These are phyloP conservation scores for Bombus terrestris DNA, from an alignment of 1,140 invertebrate species.

Conservation along the genomic window DNA sequence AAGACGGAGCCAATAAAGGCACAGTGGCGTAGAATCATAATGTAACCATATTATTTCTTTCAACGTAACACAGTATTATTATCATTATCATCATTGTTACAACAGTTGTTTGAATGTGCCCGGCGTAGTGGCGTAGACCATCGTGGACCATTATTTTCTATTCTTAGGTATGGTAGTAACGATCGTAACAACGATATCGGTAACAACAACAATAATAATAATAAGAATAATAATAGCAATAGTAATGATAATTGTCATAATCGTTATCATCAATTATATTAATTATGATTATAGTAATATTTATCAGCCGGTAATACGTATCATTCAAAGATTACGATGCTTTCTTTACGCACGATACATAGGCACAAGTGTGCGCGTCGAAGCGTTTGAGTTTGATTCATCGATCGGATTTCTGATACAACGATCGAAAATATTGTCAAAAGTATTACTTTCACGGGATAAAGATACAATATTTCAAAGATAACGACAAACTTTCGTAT, in stretches of 20 bases:
- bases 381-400: conserved; percentile 45
- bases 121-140: too few species aligned
- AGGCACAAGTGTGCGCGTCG: conserved; percentile 41
- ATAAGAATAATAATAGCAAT: conserved; percentile 1
- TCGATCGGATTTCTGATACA: conserved; percentile 30
- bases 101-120: not conserved
- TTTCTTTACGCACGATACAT: conserved; percentile 37
- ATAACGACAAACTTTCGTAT: conserved; percentile 53
- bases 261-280: conserved; percentile 4
- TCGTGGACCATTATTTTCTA: not conserved
- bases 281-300: conserved; percentile 14
- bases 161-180: not conserved
- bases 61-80: conserved; percentile 60
- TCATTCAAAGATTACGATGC: conserved; percentile 36
- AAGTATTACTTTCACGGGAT: conserved; percentile 57
- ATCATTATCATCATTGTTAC: conserved; percentile 50
- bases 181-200: not conserved
- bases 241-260: conserved; percentile 1
- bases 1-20: not conserved
- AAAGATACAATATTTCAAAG: conserved; percentile 55
- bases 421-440: conserved; percentile 59
- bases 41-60: conserved; percentile 61
- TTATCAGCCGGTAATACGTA: conserved; percentile 47
- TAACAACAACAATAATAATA: not conserved
- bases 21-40: conserved; percentile 59